phyloP scores from a whole-genome alignment of 2,797 vertebrate genomes.

The Pygocentrus nattereri region DNA sequence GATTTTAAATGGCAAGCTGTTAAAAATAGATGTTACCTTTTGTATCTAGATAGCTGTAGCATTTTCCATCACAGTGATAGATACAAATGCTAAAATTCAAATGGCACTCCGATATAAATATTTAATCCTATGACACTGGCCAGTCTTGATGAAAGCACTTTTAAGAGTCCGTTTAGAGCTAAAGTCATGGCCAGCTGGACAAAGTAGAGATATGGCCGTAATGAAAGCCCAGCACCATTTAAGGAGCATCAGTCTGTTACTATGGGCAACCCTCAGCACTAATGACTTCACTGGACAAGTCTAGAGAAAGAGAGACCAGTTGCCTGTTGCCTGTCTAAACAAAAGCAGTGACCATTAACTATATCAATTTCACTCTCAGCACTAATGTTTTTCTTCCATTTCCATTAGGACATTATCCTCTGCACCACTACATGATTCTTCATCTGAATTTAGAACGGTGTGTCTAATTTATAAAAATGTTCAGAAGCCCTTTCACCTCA shows the following conservation, averaged over 20 bases:
- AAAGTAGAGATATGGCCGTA: conserved; percentile 54
- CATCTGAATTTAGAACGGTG: background rate
- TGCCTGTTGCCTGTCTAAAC: conserved; percentile 38
- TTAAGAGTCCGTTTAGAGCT: conserved; percentile 23
- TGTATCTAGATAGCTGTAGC: conserved; percentile 18
- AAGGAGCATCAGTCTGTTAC: conserved; percentile 45
- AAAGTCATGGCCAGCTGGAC: conserved; percentile 51
- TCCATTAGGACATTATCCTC: conserved; percentile 19
- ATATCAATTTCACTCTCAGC: background rate
- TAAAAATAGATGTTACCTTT: conserved; percentile 38
- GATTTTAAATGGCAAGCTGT: conserved; percentile 32
- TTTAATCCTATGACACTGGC: conserved; percentile 28
- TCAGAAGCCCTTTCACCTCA: background rate
- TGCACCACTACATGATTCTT: conserved; percentile 1
- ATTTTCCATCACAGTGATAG: conserved; percentile 30
- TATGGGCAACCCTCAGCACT: conserved; percentile 19
- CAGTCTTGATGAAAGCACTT: conserved; percentile 46
- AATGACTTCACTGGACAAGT: conserved; percentile 4
- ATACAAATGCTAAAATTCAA: conserved; percentile 41
- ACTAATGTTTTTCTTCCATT: conserved; percentile 42
- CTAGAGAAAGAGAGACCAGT: conserved; percentile 15
- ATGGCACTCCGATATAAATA: conserved; percentile 54
- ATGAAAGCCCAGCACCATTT: conserved; percentile 32
- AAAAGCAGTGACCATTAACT: conserved; percentile 15
- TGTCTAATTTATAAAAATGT: background rate